Base-by-base conservation (phyloP, 2,888 invertebrate genomes). In the Emmelina monodactyla region DNA sequence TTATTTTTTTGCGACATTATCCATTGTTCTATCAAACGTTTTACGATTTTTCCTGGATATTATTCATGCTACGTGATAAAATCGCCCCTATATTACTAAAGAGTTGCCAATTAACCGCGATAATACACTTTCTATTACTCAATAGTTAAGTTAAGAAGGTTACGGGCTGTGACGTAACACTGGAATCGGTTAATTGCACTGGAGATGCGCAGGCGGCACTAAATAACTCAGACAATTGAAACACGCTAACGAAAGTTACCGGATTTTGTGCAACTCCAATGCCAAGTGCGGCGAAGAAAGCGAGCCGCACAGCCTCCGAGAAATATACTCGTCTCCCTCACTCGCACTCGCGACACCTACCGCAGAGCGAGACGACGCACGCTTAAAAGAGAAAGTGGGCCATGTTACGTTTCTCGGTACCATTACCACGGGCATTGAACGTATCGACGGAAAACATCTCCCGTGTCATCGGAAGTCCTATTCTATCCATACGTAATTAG, bases 381-480 rank as follows among this genome's bases (percentile, higher is more conserved):
- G 66, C 62, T 70, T 73, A 76, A 79, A 78, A 79, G 79, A 79
- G 79, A 79, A 79, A 79, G 79, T 78, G 78, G 78, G 79, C 75
- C 78, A 78, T 62, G 73, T 71, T 79, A 73, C 62, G 78, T 76
- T 78, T 70, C 75, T 67, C 68, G 64, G 59, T 73, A 67, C 70
- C 67, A 78, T 78, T 76, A 73, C 58, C 70, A 67, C 66, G 73
- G 69, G 68, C 75, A 71, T 70, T 71, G 76, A 70, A 76, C 75
- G 72, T 71, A 67, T 62, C 64, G 68, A 60, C 55, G 64, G 60
- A 63, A 62, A 62, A 55, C 52, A 66, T 63, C 61, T 62, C 51
- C 41, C 43, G 45, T 38, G 42, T 38, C 47, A 22, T 36, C 31
- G 32, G 30, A 41, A 44, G 44, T 43, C 39, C 31, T 37, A 40